Conservation (phyloP, 2,113 vertebrate species). For the Abramis brama region DNA sequence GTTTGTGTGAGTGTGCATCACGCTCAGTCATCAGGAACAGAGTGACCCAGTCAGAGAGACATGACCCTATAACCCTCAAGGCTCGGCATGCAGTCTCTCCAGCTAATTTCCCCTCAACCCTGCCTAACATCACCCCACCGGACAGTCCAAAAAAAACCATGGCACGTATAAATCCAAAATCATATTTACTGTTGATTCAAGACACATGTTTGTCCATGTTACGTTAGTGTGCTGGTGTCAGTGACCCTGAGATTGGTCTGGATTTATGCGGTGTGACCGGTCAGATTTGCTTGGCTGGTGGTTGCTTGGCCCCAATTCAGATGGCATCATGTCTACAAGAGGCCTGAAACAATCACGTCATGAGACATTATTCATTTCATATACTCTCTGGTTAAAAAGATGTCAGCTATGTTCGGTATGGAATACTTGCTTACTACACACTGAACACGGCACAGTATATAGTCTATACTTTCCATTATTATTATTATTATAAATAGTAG, state of each 20-base stretch:
- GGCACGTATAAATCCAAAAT: neutral
- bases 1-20: slow-evolving; percentile 35
- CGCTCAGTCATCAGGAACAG: slow-evolving; percentile 32
- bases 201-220: slow-evolving; percentile 4
- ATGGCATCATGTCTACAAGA: slow-evolving; percentile 45
- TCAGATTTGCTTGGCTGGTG: slow-evolving; percentile 47
- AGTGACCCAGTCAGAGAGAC: slow-evolving; percentile 32
- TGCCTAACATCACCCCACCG: slow-evolving; percentile 14
- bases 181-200: slow-evolving; percentile 18
- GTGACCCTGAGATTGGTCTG: slow-evolving; percentile 27
- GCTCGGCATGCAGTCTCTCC: neutral
- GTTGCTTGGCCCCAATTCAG: slow-evolving; percentile 40
- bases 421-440: neutral
- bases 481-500: neutral
- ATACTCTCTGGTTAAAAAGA: neutral
- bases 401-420: neutral
- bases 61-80: slow-evolving; percentile 28
- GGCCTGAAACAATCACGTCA: slow-evolving; percentile 51
- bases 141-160: neutral
- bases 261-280: slow-evolving; percentile 44
- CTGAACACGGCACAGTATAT: neutral
- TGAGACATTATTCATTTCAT: slow-evolving; percentile 35
- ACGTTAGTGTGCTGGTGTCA: slow-evolving; percentile 9
- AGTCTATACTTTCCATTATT: neutral
- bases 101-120: slow-evolving; percentile 26